Evolutionary conservation across 2,888 invertebrate genomes (phyloP).

Genomic region (Dioctria linearis): DNA sequence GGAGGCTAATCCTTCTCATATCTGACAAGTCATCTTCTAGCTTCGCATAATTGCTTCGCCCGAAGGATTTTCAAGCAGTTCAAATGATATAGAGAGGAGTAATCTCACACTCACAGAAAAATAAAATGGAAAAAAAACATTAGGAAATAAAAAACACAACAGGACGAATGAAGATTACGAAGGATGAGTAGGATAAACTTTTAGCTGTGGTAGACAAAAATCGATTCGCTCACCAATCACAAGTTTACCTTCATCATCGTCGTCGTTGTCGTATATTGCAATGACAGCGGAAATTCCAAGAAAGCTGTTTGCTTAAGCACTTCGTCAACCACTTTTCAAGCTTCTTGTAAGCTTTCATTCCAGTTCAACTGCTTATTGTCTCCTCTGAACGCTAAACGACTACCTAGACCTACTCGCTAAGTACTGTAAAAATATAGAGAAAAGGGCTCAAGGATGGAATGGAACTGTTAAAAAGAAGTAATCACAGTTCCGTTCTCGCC

Average conservation of each 20-base stretch:
- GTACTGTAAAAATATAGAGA: conserved; percentile 6
- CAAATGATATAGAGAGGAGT: conserved; percentile 9
- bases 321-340: conserved; percentile 27
- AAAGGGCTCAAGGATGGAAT: conserved; percentile 3
- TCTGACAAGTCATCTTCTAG: conserved; percentile 17
- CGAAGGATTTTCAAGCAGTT: conserved; percentile 20
- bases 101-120: too few relatives aligned
- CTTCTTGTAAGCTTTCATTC: conserved; percentile 39
- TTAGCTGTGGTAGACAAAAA: conserved; percentile 12
- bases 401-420: neutral
- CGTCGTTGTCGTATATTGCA: neutral
- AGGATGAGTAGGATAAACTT: neutral
- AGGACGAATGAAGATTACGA: neutral
- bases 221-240: conserved; percentile 17
- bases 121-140: neutral
- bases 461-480: neutral
- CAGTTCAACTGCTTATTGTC: conserved; percentile 45
- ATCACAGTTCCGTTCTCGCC: conserved; percentile 1
- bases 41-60: conserved; percentile 39
- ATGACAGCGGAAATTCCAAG: conserved; percentile 12
- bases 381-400: neutral
- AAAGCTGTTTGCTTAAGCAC: conserved; percentile 38
- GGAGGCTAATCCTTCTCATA: conserved; percentile 30
- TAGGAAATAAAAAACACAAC: neutral
- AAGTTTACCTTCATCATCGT: neutral